Base-by-base conservation (phyloP, 2,113 vertebrate genomes). In the Fregetta grallaria region DNA sequence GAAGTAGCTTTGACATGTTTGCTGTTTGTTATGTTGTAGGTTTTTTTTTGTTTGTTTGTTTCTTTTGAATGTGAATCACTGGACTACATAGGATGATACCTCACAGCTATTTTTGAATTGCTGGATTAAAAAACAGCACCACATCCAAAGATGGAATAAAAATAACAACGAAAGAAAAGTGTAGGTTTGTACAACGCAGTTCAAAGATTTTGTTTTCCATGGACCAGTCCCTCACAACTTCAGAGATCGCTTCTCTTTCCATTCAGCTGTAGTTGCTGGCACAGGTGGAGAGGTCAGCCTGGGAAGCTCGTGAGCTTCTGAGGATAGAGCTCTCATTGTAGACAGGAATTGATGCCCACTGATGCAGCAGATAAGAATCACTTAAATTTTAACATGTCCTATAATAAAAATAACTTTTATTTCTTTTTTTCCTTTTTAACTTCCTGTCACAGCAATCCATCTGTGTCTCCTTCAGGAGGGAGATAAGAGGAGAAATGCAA, bases 11-110 rank as follows among this genome's bases (percentile, higher is more conserved):
- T 74, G 25, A 1, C 26, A 40, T 27, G 15, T 56, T 76, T 81
- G 34, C 8, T 70, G 3, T 22, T 73, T 63, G 3, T 49, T 52
- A 7, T 76, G 13, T 17, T 63, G 45, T 61, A 10, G 15, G 5
- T 1, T 1, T 8, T 72, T n/a, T 12, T 16, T 23, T 6, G 0
- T 32, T 45, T 53, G 3, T 3, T 32, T 62, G 53, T 77, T 25
- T 0, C 4, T 19, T 68, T 71, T 11, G 7, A 86, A 49, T 62
- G 17, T 36, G 22, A 76, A 53, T 86, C 52, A 2, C 34, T 70
- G 38, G 16, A 67, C 62, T 78, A n/a, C 30, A 44, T 19, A 15
- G 29, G 36, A 34, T 70, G 21, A n/a, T 49, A 40, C 1, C 30
- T 88, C 23, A 56, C 38, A 80, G 15, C 21, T 88, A 10, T 92